Conservation (phyloP, 2,113 vertebrate species). For the Sminthopsis crassicaudata region DNA sequence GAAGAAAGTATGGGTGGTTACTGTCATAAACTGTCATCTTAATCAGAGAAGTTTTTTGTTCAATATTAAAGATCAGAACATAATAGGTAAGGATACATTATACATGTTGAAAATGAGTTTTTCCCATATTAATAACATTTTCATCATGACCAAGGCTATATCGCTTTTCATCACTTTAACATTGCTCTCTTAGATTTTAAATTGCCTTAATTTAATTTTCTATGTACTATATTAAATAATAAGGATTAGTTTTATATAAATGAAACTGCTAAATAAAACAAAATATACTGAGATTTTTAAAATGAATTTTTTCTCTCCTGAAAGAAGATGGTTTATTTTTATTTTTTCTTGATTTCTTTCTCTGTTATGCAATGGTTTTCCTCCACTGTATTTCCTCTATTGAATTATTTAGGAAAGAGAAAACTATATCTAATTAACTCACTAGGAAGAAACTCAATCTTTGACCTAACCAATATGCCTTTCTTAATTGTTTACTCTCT, state of each 20-base stretch:
- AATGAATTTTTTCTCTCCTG: slow-evolving; percentile 20
- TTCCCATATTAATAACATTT: not conserved
- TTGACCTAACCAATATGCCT: not conserved
- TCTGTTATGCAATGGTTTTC: not conserved
- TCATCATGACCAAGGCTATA: no score
- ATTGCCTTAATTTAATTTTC: no score
- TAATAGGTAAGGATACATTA: slow-evolving; percentile 10
- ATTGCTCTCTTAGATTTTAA: no score
- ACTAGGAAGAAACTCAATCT: not conserved
- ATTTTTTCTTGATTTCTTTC: slow-evolving; percentile 13
- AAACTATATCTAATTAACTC: not conserved
- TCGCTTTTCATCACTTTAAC: no score
- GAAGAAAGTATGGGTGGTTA: not conserved
- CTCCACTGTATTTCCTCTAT: not conserved
- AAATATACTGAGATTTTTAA: not conserved
- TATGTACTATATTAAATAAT: no score
- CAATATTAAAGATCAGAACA: slow-evolving; percentile 53
- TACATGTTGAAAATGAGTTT: slow-evolving; percentile 43
- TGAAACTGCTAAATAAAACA: no score
- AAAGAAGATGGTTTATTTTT: not conserved
- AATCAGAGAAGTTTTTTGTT: slow-evolving; percentile 60
- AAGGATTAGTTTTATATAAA: no score
- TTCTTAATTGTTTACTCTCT: not conserved
- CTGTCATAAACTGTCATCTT: slow-evolving; percentile 56
- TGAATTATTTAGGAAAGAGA: not conserved